Percentiles rank a stretch among this genome's conserved stretches.
Conservation (phyloP, 2,113 vertebrate genomes). For the Agelaius phoeniceus region DNA sequence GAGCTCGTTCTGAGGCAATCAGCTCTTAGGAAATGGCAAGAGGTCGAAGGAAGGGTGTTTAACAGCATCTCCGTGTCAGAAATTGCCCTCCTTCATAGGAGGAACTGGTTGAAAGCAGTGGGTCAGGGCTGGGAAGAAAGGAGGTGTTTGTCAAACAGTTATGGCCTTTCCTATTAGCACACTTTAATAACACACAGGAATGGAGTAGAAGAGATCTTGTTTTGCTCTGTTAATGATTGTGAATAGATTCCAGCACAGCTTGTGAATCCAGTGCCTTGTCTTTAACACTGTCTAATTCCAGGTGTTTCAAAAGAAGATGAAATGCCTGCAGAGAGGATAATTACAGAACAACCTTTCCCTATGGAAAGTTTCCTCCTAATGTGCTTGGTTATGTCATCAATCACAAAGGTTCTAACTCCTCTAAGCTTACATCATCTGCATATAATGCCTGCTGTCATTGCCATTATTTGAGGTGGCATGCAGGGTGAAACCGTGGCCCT, state of each 20-base stretch:
- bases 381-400: not conserved
- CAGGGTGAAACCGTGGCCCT: not conserved
- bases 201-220: not conserved
- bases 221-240: not conserved
- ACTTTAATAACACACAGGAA: not conserved
- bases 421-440: not conserved
- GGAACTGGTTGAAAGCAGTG: not conserved
- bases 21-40: not conserved
- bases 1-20: not conserved
- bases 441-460: not conserved
- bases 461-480: accelerated
- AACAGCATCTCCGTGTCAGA: not conserved
- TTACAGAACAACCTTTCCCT: conserved; percentile 1
- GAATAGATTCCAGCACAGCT: not conserved
- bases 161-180: not conserved
- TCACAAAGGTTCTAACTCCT: not conserved
- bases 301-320: conserved; percentile 1
- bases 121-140: not conserved
- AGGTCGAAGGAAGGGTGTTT: not conserved
- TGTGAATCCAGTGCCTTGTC: not conserved
- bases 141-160: not conserved
- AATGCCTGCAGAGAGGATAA: not conserved
- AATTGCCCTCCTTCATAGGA: accelerated
- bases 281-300: not conserved
- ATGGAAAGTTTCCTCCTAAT: not conserved